phyloP scores from a whole-genome alignment of 2,888 invertebrate genomes.

The Cinara cedri region DNA sequence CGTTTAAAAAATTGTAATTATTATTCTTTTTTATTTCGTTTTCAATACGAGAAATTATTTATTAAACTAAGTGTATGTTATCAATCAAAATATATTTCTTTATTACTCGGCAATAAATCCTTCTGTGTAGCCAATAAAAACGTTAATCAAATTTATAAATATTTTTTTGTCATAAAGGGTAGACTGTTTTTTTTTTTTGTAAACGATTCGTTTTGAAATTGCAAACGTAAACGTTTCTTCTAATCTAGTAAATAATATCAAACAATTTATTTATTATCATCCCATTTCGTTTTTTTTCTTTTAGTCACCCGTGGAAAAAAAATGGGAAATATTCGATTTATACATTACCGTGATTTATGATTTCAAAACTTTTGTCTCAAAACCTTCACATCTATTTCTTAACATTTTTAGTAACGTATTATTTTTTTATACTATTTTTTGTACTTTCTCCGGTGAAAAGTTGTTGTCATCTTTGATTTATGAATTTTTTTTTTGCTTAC shows the following conservation, averaged over 20 bases:
- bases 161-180: not conserved
- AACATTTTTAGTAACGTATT: constrained; percentile 4
- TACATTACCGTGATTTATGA: constrained; percentile 27
- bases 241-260: not conserved
- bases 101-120: not conserved
- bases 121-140: not conserved
- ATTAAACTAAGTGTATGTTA: no score
- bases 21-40: no score
- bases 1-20: no score
- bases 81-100: not conserved
- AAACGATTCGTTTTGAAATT: not conserved
- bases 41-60: no score
- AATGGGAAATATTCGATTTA: constrained; percentile 1
- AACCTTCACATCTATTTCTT: not conserved
- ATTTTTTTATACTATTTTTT: not conserved
- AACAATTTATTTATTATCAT: not conserved
- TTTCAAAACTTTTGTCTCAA: constrained; percentile 34
- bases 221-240: constrained; percentile 8
- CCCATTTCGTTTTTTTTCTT: not conserved
- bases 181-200: not conserved
- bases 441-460: constrained; percentile 8
- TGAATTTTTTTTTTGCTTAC: constrained; percentile 10
- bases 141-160: not conserved
- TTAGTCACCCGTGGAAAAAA: not conserved
- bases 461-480: constrained; percentile 23